These are phyloP conservation scores for Calephelis perditalis DNA, from an alignment of 2,888 invertebrate genomes.

Conservation along the genomic window DNA sequence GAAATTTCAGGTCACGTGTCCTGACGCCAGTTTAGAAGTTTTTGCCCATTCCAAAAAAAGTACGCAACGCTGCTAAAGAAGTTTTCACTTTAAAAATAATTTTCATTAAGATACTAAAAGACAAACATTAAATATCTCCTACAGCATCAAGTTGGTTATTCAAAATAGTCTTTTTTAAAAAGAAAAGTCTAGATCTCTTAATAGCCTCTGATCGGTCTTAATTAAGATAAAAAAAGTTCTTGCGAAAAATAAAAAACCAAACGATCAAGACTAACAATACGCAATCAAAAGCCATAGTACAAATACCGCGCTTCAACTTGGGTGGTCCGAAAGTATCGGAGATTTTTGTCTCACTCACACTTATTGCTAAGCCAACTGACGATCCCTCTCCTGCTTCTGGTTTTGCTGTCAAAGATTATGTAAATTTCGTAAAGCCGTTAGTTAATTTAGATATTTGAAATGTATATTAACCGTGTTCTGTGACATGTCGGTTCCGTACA, in stretches of 20 bases:
- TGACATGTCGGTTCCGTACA: slow-evolving; percentile 17
- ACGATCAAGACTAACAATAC: slow-evolving; percentile 55
- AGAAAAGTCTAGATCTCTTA: slow-evolving; percentile 14
- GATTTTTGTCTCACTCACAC: slow-evolving; percentile 37
- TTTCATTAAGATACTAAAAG: background rate
- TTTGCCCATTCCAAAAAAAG: no score
- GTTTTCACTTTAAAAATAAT: no score
- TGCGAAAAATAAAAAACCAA: slow-evolving; percentile 36
- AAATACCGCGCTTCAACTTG: slow-evolving; percentile 61
- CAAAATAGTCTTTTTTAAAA: slow-evolving; percentile 6
- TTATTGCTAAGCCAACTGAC: background rate
- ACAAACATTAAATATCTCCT: background rate
- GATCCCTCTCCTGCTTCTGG: slow-evolving; percentile 18
- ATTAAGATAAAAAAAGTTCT: slow-evolving; percentile 27
- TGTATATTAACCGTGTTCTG: slow-evolving; percentile 18
- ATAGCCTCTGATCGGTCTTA: slow-evolving; percentile 24
- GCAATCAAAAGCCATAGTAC: slow-evolving; percentile 45
- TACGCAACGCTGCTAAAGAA: no score
- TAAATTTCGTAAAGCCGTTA: slow-evolving; percentile 28
- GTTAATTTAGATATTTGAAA: slow-evolving; percentile 31
- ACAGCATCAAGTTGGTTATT: background rate
- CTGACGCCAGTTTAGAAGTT: no score
- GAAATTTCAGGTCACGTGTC: no score
- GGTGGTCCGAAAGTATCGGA: slow-evolving; percentile 56
- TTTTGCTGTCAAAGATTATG: slow-evolving; percentile 50